Evolutionary conservation across 2,888 invertebrate species (phyloP), one percentile per base, ranked within the genome.

Genomic region (Caenorhabditis japonica): DNA sequence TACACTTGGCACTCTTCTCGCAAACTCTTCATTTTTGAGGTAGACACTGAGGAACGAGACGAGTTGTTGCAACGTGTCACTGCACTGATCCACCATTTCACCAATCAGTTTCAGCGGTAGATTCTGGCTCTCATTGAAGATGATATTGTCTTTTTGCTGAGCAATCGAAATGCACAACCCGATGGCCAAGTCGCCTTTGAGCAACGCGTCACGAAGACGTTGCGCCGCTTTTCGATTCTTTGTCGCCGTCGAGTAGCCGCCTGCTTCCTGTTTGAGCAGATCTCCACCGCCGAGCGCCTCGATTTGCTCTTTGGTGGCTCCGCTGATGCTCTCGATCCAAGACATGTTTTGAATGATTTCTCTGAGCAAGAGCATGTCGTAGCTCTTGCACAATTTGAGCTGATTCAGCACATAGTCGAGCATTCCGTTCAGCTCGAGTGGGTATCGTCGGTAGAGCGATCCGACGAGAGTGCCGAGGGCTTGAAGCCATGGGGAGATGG

Each of bases 341-440:
- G 96, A 94, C 97, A 99, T 99, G 90, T 97, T 97, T 89, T 96
- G 95, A 43, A 99, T 94, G 80, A 99, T 93, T 90, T 99, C 97
- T 88, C 97, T 94, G 60, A 99, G 90, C 80, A 99, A 93, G 30
- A 97, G 90, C 83, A 91, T 83, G 82, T 91, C 91, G 83, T 95
- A 91, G 90, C 97, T 96, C 89, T 96, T 95, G 84, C 95, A 94
- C 19, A 94, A 93, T 89, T 97, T 97, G 17, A 99, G 91, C 88
- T 97, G 94, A 90, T 99, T 97, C 38, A 94, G 94, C 23, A 99
- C 94, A 89, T 95, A 99, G 89, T 99, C 97, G 87, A 99, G 90
- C 78, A 99, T 89, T 2, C 97, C 97, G 3, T 94, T 93, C 75
- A 99, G 90, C 88, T 99, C 99, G 69, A 97, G 94, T 85, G 93